Evolutionary conservation across 1,140 invertebrate genomes (phyloP).

Genomic region (Rhynchophorus ferrugineus): DNA sequence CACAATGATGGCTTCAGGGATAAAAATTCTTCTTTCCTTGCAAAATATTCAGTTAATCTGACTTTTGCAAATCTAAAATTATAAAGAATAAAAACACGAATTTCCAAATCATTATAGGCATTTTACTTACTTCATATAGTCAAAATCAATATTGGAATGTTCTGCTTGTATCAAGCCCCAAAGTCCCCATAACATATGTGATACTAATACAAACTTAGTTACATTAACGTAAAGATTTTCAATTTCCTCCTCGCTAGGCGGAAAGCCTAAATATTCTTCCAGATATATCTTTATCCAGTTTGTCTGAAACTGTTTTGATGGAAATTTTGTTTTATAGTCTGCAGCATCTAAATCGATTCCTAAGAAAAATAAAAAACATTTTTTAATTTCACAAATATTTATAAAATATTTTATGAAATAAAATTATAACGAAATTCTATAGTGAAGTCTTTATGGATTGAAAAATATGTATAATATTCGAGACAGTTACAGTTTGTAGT

Average conservation of each 20-base stretch:
- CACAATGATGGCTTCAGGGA: constrained; percentile 17
- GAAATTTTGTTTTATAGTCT: constrained; percentile 68
- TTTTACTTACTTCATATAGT: constrained; percentile 72
- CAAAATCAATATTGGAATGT: constrained; percentile 88
- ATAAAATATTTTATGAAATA: neutral
- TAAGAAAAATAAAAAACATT: constrained; percentile 2
- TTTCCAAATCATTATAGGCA: too few species aligned
- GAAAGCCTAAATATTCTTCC: constrained; percentile 46
- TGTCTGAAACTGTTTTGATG: constrained; percentile 68
- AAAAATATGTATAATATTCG: too few species aligned
- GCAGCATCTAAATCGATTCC: constrained; percentile 46
- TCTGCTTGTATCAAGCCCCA: constrained; percentile 90
- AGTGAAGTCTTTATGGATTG: too few species aligned
- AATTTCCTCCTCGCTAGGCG: constrained; percentile 50
- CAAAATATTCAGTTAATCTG: constrained; percentile 58
- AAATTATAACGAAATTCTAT: neutral
- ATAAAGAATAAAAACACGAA: too few species aligned
- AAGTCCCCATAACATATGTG: constrained; percentile 87
- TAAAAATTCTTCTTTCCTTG: constrained; percentile 41
- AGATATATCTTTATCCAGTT: constrained; percentile 77
- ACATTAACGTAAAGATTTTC: constrained; percentile 67
- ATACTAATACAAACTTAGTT: constrained; percentile 68
- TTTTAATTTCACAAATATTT: too few species aligned
- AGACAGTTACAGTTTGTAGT: too few species aligned
- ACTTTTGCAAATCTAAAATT: constrained; percentile 57